A percentile compares a stretch with the other conserved stretches of the same genome.
Conservation (phyloP, 1,140 invertebrate genomes). For the Apis cerana region DNA sequence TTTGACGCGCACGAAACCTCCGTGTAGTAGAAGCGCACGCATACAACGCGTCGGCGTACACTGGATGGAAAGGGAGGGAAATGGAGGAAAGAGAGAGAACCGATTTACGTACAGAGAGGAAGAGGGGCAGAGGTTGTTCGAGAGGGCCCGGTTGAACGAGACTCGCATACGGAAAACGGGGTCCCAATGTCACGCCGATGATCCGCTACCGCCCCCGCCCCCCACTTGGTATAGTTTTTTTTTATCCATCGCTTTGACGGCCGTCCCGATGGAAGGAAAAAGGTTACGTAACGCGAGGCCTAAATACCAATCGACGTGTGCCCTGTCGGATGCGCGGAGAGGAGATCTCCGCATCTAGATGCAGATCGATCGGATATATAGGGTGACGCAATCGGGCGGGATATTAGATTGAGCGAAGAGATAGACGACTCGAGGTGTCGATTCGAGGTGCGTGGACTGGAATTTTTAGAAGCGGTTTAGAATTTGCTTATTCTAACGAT, state of each 20-base stretch:
- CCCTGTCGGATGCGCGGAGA: conserved; percentile 11
- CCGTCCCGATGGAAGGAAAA: conserved; percentile 35
- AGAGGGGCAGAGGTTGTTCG: not conserved
- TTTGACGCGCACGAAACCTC: conserved; percentile 22
- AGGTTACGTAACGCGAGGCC: conserved; percentile 60
- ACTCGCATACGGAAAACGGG: conserved; percentile 68
- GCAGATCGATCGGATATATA: conserved; percentile 22
- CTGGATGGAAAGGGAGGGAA: not conserved
- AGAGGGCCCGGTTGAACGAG: conserved; percentile 48
- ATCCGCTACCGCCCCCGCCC: conserved; percentile 33
- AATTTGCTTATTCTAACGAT: conserved; percentile 2
- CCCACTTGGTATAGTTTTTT: conserved; percentile 48
- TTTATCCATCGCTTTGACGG: conserved; percentile 52
- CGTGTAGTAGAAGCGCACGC: conserved; percentile 8
- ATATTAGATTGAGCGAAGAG: not conserved
- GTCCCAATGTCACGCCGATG: conserved; percentile 67
- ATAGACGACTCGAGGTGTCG: conserved; percentile 7
- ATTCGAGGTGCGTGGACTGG: not conserved
- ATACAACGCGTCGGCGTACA: not conserved
- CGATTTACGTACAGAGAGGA: too few species aligned
- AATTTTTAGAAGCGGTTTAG: conserved; percentile 16
- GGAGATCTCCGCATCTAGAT: conserved; percentile 36
- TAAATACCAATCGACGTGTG: conserved; percentile 60
- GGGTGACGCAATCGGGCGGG: not conserved
- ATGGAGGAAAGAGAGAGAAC: not conserved